These are phyloP conservation scores for Lichenostomus cassidix DNA, from an alignment of 2,113 vertebrate species.

Conservation along the genomic window DNA sequence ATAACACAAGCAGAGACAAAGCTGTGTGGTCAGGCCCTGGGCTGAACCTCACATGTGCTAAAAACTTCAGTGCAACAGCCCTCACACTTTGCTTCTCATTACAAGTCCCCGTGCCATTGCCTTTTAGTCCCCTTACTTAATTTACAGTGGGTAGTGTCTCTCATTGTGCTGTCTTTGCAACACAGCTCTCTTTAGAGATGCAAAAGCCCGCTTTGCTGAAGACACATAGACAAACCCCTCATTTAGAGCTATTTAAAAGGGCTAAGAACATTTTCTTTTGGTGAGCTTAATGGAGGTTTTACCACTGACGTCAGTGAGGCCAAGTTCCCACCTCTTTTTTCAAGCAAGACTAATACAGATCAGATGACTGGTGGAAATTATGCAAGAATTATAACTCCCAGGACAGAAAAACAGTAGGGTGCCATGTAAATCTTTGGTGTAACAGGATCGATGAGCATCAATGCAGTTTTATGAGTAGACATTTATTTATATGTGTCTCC, in stretches of 20 bases:
- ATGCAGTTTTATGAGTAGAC: background rate
- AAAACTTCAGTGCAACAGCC: background rate
- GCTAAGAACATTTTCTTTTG: background rate
- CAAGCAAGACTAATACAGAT: background rate
- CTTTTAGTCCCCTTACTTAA: background rate
- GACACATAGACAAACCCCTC: background rate
- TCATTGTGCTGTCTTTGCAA: background rate
- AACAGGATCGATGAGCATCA: background rate
- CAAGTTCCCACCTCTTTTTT: background rate
- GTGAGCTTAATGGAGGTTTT: background rate
- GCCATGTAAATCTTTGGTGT: background rate
- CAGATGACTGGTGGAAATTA: background rate
- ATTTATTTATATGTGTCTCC: background rate
- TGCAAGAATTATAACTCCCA: background rate
- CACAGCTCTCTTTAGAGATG: background rate
- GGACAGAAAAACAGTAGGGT: background rate
- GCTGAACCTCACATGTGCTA: background rate
- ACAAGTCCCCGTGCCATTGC: accelerated
- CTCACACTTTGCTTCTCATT: background rate
- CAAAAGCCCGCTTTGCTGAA: background rate
- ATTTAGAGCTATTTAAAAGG: background rate
- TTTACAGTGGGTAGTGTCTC: background rate
- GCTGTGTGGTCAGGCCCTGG: background rate
- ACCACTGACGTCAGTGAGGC: background rate
- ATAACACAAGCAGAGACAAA: background rate